A percentile compares a stretch with the other conserved stretches of the same genome.
Conservation (phyloP, 1,140 invertebrate genomes). For the Lasioglossum albipes region DNA sequence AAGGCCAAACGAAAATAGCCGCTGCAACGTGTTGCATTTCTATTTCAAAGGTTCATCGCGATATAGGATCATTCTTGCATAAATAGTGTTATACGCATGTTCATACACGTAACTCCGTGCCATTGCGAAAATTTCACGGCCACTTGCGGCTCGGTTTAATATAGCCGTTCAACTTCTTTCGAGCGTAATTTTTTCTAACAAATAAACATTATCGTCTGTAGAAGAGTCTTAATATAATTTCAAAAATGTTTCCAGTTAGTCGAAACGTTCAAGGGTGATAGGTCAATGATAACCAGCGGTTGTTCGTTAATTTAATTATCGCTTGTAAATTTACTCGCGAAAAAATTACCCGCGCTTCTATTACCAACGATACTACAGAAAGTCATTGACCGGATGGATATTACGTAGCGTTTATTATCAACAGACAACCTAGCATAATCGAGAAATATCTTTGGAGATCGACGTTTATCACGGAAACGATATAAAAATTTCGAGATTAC, state of each 20-base stretch:
- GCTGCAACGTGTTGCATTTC: conserved; percentile 31
- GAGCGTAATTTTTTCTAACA: not conserved
- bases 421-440: not conserved
- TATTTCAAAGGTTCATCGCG: conserved; percentile 23
- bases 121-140: not conserved
- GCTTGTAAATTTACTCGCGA: not conserved
- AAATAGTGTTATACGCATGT: conserved; percentile 3
- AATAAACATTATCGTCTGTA: not conserved
- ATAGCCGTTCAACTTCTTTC: not conserved
- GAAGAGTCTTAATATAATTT: not conserved
- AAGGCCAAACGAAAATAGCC: conserved; percentile 37
- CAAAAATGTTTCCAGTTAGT: not conserved
- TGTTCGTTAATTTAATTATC: not conserved
- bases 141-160: not conserved
- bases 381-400: not conserved
- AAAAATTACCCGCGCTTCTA: not conserved
- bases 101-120: not conserved
- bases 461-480: not conserved
- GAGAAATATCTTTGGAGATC: not conserved
- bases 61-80: conserved; percentile 5
- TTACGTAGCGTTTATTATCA: not conserved
- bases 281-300: not conserved
- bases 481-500: no score
- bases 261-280: not conserved
- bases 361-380: not conserved